A percentile compares a stretch with the other conserved stretches of the same genome.
Evolutionary conservation across 1,140 invertebrate species (phyloP).

Genomic region (Oryctes rhinoceros): DNA sequence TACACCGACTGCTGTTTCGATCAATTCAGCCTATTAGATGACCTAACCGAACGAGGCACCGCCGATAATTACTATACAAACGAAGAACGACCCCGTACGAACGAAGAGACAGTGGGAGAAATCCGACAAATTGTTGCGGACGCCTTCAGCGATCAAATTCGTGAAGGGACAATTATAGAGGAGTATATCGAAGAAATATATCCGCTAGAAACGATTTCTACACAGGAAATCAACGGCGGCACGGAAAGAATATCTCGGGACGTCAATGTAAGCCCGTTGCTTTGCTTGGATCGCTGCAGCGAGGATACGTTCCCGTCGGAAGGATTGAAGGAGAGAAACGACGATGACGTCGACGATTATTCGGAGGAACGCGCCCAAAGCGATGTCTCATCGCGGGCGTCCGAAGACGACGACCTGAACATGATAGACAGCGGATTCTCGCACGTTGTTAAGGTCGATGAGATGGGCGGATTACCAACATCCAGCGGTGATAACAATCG

Average conservation of each 20-base stretch:
- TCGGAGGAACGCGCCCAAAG: too few relatives aligned
- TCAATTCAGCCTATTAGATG: background rate
- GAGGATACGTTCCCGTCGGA: background rate
- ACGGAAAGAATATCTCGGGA: too few relatives aligned
- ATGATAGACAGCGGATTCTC: background rate
- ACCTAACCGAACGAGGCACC: background rate
- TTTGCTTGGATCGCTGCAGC: background rate
- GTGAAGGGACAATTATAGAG: too few relatives aligned
- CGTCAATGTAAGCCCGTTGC: background rate
- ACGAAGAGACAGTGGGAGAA: background rate
- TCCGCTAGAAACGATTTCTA: too few relatives aligned
- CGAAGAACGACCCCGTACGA: background rate
- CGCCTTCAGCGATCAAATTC: too few relatives aligned
- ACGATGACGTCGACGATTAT: background rate
- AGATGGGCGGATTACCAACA: background rate
- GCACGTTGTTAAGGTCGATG: background rate
- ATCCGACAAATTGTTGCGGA: too few relatives aligned
- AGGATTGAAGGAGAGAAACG: background rate
- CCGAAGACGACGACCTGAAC: background rate
- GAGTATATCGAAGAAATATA: too few relatives aligned
- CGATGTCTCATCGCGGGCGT: too few relatives aligned
- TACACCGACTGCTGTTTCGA: background rate
- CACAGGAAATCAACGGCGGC: too few relatives aligned
- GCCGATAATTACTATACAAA: background rate
- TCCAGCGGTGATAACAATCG: background rate